Evolutionary conservation across 2,797 vertebrate species (phyloP), one percentile per base, ranked within the genome.

Genomic region (Cuniculus paca): DNA sequence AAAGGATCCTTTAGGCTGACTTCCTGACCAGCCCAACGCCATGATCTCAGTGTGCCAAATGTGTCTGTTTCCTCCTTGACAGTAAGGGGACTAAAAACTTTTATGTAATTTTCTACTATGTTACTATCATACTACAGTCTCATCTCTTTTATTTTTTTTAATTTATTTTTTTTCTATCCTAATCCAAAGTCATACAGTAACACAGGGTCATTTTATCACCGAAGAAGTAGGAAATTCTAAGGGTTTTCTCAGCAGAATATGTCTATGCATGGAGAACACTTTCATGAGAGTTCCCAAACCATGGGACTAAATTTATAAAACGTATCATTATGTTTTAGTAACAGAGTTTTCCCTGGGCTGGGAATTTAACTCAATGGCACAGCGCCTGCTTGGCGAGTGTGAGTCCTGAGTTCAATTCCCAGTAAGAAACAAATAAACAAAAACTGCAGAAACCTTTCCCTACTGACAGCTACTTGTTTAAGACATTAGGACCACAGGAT

Each of bases 181-280:
- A 52, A 61, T 91, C 22, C 78, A 93, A 70, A 93, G 0, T 13
- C 39, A 61, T 12, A 1, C 11, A 60, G 61, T 83, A n/a, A 20
- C 36, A 90, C 90, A 45, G 28, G n/a, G 63, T 89, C 16, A 58
- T 42, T 79, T 19, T 78, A 45, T 91, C 72, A 42, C 34, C 87
- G 80, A 95, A 94, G 79, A 90, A 92, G 78, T 45, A 88, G 60
- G 36, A 90, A 60, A 91, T 39, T 34, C 79, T 75, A 77, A 91
- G 24, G 2, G 0, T 77, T 65, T 94, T 89, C 39, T 28, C 20
- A 88, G 24, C 63, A 80, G n/a, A 79, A 16, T 65, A 72, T 65
- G 31, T 78, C 60, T 78, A 13, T 60, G 90, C 58, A 9, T 86
- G 45, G 52, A 85, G 84, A 74, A 56, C 8, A 42, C 68, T 93